Base-by-base conservation (phyloP, 35 echinoderm and acorn worm genomes). In the Eucidaris tribuloides region DNA sequence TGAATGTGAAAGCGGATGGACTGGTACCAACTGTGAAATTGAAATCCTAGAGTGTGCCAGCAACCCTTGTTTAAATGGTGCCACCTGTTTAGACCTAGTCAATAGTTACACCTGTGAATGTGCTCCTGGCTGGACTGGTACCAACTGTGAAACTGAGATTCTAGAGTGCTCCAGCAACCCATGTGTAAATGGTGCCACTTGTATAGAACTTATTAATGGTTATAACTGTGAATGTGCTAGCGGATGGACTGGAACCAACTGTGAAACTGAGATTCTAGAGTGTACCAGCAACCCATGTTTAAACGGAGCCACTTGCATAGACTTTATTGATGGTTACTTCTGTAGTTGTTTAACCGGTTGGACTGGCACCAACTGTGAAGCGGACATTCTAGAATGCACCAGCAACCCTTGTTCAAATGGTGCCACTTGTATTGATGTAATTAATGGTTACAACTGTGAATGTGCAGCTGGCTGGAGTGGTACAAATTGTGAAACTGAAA, bases 401-500 rank as follows among this genome's bases (percentile, higher is more conserved):
- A 90, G 88, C 40, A 62, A 84, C 39, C 88, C 88, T 14, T 91
- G 89, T 85, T 74, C 52, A 33, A 91, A 91, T 50, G 83, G 71
- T 74, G 82, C 50, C 27, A 32, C 50, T 42, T 91, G 89, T 45
- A 24, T 80, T 0, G 81, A 85, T 37, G 42, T 33, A 2, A 34
- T 52, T n/a, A 46, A 62, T 54, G 48, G 76, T 5, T 91, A 85
- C 45, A 43, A 65, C 18, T 91, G 89, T 31, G 18, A 65, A 1
- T 91, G 89, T 71, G 15, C 45, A 42, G 42, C 76, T 55, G 82
- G 82, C 5, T 91, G 70, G 54, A 81, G 38, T 30, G 89, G 89
- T 6, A 14, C 55, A 1, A 85, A 71, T 11, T 91, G 89, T 80
- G 18, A 85, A 56, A 32, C 55, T 54, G 72, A 74, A 25, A 74